These are phyloP conservation scores for Callaeas wilsoni DNA, from an alignment of 2,113 vertebrate genomes.

Conservation along the genomic window DNA sequence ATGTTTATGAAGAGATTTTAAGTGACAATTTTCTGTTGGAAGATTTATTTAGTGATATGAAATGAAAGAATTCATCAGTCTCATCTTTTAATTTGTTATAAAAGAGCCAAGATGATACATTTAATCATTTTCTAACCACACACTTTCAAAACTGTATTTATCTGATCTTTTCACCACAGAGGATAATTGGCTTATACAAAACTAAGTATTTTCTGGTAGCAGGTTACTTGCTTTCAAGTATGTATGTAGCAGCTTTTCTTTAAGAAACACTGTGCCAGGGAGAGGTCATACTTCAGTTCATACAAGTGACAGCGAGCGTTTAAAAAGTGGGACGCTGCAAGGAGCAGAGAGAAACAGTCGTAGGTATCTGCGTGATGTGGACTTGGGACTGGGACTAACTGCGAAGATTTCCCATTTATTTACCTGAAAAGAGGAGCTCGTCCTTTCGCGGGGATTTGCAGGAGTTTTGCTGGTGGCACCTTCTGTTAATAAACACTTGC, in stretches of 20 bases:
- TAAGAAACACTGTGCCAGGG: neutral
- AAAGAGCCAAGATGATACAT: neutral
- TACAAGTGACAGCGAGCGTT: neutral
- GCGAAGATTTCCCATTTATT: neutral
- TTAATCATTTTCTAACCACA: neutral
- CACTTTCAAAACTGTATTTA: neutral
- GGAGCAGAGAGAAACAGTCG: neutral
- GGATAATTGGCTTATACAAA: neutral
- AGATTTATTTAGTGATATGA: neutral
- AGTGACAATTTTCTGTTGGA: neutral
- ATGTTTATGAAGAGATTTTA: neutral
- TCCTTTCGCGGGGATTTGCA: neutral
- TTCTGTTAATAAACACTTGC: neutral
- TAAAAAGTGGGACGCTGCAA: neutral
- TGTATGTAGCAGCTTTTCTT: conserved; percentile 3
- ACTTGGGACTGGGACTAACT: neutral
- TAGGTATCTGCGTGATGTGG: neutral
- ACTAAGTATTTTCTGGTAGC: neutral
- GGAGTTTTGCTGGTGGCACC: neutral
- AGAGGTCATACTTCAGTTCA: neutral
- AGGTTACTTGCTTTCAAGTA: neutral
- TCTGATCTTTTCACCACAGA: neutral
- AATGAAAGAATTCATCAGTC: neutral
- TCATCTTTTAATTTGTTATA: conserved; percentile 5
- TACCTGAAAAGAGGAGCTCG: neutral